Evolutionary conservation across 2,113 vertebrate species (phyloP).

Genomic region (Progne subis): DNA sequence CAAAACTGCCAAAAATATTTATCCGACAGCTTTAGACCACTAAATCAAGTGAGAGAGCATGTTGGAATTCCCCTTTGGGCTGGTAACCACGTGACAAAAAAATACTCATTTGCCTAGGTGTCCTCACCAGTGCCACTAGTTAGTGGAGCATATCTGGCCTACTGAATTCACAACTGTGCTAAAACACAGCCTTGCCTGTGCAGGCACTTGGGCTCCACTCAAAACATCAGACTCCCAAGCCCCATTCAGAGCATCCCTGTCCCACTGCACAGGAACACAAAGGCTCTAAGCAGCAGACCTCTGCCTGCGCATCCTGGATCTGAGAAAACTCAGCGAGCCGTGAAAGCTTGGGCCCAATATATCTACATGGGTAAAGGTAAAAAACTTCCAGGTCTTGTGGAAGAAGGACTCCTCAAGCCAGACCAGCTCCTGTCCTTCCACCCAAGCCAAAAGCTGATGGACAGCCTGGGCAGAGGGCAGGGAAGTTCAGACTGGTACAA

Average conservation of each 20-base stretch:
- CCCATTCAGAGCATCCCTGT: neutral
- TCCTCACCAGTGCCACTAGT: neutral
- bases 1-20: slow-evolving; percentile 9
- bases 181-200: neutral
- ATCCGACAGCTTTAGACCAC: neutral
- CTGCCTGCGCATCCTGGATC: neutral
- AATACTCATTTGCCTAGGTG: slow-evolving; percentile 31
- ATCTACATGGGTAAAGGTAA: neutral
- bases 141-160: neutral
- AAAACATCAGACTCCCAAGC: neutral
- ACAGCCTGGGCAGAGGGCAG: neutral
- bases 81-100: neutral
- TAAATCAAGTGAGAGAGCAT: neutral
- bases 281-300: neutral
- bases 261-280: neutral
- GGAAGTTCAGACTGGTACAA: neutral
- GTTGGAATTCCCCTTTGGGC: slow-evolving; percentile 29
- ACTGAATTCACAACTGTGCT: neutral
- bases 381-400: neutral
- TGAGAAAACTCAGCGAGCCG: neutral
- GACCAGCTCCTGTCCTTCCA: neutral
- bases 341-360: neutral
- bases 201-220: neutral
- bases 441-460: neutral
- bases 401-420: neutral